Evolutionary conservation across 2,888 invertebrate genomes (phyloP).

Genomic region (Diloba caeruleocephala): DNA sequence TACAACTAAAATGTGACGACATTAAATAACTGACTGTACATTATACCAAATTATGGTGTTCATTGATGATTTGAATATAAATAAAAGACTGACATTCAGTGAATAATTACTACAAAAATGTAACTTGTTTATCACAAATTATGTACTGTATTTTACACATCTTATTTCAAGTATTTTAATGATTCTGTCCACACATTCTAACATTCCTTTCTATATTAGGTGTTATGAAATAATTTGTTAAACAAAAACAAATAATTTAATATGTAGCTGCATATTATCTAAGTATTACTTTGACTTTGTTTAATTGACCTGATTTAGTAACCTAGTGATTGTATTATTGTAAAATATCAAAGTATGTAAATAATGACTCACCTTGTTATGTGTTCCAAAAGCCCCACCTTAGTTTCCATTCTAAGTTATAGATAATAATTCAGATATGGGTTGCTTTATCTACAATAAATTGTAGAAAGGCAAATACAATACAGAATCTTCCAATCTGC

Average conservation of each 20-base stretch:
- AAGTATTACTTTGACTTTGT: conserved; percentile 45
- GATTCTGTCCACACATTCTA: conserved; percentile 50
- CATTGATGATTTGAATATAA: conserved; percentile 63
- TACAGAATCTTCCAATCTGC: conserved; percentile 9
- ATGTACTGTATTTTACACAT: conserved; percentile 62
- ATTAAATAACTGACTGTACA: conserved; percentile 58
- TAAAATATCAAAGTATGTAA: conserved; percentile 33
- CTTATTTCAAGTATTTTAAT: conserved; percentile 50
- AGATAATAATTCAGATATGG: conserved; percentile 4
- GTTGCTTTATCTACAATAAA: background rate
- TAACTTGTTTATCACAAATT: conserved; percentile 33
- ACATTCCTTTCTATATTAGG: conserved; percentile 64
- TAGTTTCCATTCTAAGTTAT: background rate
- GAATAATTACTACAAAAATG: conserved; percentile 37
- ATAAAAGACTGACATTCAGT: conserved; percentile 74
- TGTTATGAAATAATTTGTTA: conserved; percentile 43
- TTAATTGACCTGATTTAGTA: conserved; percentile 48
- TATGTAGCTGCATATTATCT: conserved; percentile 49
- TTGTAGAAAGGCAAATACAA: conserved; percentile 7
- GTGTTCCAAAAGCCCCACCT: conserved; percentile 7
- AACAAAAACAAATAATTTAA: conserved; percentile 32
- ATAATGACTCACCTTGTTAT: conserved; percentile 16
- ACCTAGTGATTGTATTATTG: conserved; percentile 42
- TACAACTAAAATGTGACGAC: conserved; percentile 86
- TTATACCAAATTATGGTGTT: conserved; percentile 63